These are phyloP conservation scores for Rousettus leschenaultii DNA, from an alignment of 2,113 vertebrate genomes.

Conservation along the genomic window DNA sequence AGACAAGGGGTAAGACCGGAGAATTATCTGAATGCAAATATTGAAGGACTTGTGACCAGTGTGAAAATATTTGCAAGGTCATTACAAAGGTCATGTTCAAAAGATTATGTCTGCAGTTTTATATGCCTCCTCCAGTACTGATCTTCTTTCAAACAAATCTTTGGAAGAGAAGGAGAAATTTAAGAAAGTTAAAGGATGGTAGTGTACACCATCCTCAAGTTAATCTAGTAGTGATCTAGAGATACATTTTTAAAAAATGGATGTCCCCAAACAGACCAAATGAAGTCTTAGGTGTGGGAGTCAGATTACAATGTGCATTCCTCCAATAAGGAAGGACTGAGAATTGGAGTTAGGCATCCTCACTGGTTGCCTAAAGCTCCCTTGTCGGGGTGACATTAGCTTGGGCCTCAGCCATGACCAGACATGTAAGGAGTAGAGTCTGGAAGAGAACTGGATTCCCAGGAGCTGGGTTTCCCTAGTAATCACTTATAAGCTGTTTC, in stretches of 20 bases:
- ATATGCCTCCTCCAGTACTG: not conserved
- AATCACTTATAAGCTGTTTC: not conserved
- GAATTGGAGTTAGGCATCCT: not conserved
- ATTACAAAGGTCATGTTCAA: not conserved
- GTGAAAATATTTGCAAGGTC: not conserved
- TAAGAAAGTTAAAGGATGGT: not conserved
- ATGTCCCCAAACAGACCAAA: not conserved
- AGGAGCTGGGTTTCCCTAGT: not conserved
- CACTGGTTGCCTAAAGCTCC: not conserved
- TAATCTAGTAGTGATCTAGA: not conserved
- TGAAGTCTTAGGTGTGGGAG: not conserved
- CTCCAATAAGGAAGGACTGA: not conserved
- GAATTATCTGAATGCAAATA: not conserved
- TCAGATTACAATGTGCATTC: not conserved
- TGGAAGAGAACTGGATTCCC: not conserved
- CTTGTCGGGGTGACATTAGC: accelerated
- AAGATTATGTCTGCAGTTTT: not conserved
- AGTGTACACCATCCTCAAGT: not conserved
- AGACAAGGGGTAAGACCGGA: not conserved
- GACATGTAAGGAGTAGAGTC: not conserved
- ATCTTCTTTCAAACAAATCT: not conserved
- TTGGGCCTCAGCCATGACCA: not conserved
- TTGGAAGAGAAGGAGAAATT: not conserved
- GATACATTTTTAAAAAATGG: not conserved
- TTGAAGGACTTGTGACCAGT: not conserved